Conservation (phyloP, 2,113 vertebrate species). For the Condylura cristata region DNA sequence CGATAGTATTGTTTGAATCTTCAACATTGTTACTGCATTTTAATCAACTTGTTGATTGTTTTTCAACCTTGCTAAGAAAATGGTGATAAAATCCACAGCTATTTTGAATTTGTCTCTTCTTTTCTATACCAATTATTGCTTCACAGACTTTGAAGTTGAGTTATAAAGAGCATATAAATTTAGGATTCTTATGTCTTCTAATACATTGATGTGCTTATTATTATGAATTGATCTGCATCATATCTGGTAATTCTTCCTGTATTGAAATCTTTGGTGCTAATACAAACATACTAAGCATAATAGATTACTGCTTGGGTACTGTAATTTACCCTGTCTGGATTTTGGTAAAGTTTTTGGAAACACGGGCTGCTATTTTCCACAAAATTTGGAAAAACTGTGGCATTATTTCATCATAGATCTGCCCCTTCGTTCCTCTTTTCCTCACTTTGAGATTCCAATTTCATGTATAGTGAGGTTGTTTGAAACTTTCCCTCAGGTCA, state of each 20-base stretch:
- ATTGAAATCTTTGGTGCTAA: background rate
- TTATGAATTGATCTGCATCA: background rate
- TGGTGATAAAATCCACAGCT: background rate
- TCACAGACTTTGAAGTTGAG: background rate
- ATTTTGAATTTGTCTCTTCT: background rate
- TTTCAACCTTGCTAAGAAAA: background rate
- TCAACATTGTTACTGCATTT: background rate
- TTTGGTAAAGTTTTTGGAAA: background rate
- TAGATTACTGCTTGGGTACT: background rate
- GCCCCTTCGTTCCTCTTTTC: background rate
- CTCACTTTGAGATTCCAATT: background rate
- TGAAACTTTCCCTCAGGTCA: background rate
- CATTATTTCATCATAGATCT: background rate
- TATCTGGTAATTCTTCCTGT: background rate
- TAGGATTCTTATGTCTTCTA: background rate
- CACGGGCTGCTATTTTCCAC: background rate
- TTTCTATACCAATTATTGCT: background rate
- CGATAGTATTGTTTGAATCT: background rate
- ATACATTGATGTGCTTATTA: background rate
- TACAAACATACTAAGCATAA: background rate
- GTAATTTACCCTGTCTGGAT: background rate
- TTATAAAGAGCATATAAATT: background rate
- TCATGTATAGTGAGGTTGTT: background rate
- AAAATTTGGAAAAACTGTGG: background rate
- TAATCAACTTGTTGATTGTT: background rate